A percentile compares a stretch with the other conserved stretches of the same genome.
phyloP scores from a whole-genome alignment of 2,113 vertebrate species.

The Erinaceus europaeus region DNA sequence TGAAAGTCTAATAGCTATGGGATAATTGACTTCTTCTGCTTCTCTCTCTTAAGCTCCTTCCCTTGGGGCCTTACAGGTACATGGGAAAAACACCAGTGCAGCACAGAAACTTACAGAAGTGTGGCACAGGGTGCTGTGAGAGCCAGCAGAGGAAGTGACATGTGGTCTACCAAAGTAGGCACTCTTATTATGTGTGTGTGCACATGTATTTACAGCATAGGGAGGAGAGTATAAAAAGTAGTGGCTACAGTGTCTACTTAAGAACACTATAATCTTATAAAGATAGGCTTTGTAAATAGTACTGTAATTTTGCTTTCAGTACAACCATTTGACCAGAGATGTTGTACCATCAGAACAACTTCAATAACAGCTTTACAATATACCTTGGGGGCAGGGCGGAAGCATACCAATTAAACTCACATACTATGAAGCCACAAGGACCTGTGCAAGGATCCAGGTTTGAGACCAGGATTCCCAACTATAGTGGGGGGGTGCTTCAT shows the following conservation, averaged over 20 bases:
- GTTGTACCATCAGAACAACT: neutral
- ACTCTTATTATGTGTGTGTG: neutral
- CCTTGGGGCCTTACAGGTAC: neutral
- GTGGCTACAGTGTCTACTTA: neutral
- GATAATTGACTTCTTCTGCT: neutral
- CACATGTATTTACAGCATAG: neutral
- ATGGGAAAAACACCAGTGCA: neutral
- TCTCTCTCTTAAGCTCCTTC: neutral
- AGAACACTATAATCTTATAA: neutral
- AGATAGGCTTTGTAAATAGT: neutral
- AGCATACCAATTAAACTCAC: too few relatives aligned
- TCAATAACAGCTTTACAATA: neutral
- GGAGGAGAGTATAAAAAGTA: neutral
- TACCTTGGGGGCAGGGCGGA: too few relatives aligned
- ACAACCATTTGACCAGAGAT: neutral
- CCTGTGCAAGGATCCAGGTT: too few relatives aligned
- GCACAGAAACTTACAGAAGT: neutral
- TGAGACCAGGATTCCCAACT: too few relatives aligned
- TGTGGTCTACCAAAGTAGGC: neutral
- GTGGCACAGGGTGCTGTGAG: too few relatives aligned
- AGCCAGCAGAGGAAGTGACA: neutral
- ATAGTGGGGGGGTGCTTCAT: too few relatives aligned
- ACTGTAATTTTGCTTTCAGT: neutral
- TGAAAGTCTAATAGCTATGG: neutral
- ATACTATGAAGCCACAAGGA: too few relatives aligned